Evolutionary conservation across 2,888 invertebrate species (phyloP).

Genomic region (Adelphocoris suturalis): DNA sequence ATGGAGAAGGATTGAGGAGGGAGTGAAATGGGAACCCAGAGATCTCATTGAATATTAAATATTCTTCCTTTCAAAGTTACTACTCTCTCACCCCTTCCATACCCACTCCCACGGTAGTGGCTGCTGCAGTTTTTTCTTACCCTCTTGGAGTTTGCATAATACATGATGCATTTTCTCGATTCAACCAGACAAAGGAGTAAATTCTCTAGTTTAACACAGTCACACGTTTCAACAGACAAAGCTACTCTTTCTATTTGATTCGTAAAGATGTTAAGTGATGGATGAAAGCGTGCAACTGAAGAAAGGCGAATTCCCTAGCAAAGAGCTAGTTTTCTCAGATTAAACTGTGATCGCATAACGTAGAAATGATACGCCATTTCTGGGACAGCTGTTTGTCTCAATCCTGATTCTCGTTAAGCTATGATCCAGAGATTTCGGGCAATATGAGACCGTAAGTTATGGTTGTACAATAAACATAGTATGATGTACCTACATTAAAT

Average conservation of each 20-base stretch:
- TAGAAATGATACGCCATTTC: too few relatives aligned
- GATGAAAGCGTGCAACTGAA: too few relatives aligned
- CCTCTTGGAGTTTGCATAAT: slow-evolving; percentile 38
- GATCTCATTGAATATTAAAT: slow-evolving; percentile 44
- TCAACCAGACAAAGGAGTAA: not conserved
- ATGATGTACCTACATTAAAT: too few relatives aligned
- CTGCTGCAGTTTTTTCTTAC: not conserved
- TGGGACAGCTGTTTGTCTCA: too few relatives aligned
- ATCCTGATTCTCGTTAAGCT: too few relatives aligned
- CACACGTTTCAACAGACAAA: not conserved
- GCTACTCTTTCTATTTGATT: not conserved
- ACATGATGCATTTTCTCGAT: not conserved
- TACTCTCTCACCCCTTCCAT: not conserved
- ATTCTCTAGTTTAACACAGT: slow-evolving; percentile 11
- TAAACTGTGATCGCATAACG: too few relatives aligned
- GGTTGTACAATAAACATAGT: too few relatives aligned
- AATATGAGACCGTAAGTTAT: too few relatives aligned
- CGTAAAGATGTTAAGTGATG: not conserved
- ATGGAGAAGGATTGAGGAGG: not conserved
- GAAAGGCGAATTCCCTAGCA: too few relatives aligned
- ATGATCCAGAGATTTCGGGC: too few relatives aligned
- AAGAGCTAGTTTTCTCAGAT: too few relatives aligned
- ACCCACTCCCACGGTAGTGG: not conserved
- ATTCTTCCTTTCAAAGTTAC: slow-evolving; percentile 19
- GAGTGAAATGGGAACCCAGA: not conserved